A percentile compares a stretch with the other conserved stretches of the same genome.
phyloP scores from a whole-genome alignment of 2,797 vertebrate species.

The Cyclopterus lumpus region DNA sequence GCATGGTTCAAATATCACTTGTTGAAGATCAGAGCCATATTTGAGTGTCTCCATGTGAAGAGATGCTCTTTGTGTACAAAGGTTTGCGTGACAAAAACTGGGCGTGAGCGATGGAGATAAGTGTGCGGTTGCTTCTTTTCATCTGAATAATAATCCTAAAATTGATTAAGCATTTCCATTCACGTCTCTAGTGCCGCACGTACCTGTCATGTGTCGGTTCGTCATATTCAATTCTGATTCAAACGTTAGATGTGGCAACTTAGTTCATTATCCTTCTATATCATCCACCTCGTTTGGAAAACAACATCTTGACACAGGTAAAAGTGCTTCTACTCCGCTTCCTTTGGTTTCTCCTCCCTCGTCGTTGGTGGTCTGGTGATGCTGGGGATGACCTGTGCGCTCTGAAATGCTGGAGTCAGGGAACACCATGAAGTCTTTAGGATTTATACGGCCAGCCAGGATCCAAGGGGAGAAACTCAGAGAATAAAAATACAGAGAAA shows the following conservation, averaged over 20 bases:
- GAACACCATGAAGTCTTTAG: constrained; percentile 9
- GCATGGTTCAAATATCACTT: not conserved
- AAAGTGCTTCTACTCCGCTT: not conserved
- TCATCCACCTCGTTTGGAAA: not conserved
- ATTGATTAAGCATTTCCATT: not conserved
- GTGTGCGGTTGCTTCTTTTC: not conserved
- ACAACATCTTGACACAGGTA: not conserved
- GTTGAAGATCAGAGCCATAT: not conserved
- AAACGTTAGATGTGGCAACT: not conserved
- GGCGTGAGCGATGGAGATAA: not conserved
- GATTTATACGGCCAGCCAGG: constrained; percentile 8
- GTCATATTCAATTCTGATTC: not conserved
- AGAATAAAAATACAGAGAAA: too few species aligned
- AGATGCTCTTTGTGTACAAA: not conserved
- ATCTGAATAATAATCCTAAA: not conserved
- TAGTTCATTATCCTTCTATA: not conserved
- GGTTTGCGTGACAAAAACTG: not conserved
- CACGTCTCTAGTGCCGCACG: not conserved
- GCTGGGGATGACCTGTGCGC: constrained; percentile 22
- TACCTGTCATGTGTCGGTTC: not conserved
- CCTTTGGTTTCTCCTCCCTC: not conserved
- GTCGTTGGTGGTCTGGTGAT: constrained; percentile 22
- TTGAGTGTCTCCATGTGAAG: not conserved
- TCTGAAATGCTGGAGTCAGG: constrained; percentile 24
- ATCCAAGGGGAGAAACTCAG: not conserved